Evolutionary conservation across 2,888 invertebrate genomes (phyloP).

Genomic region (Cheilosia pagana): DNA sequence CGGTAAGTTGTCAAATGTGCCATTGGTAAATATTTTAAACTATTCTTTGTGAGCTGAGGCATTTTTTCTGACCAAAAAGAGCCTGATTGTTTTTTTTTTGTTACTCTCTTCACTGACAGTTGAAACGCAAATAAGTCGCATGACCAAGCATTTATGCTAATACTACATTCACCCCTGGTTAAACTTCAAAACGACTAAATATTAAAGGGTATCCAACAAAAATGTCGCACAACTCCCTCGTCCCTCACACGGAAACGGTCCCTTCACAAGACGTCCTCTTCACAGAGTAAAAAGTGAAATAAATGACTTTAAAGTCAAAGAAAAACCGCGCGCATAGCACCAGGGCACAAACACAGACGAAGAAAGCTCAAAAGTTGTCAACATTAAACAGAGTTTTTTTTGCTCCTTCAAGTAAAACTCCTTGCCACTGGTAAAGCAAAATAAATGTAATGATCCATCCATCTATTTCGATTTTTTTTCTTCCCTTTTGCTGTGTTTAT

Average conservation of each 20-base stretch:
- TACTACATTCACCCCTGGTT: conserved; percentile 22
- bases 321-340: conserved; percentile 3
- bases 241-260: conserved; percentile 5
- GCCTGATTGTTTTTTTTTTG: no score
- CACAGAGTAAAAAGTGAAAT: conserved; percentile 60
- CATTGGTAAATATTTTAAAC: no score
- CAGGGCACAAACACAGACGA: conserved; percentile 29
- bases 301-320: conserved; percentile 56
- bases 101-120: no score
- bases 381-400: conserved; percentile 54
- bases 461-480: conserved; percentile 47
- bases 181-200: conserved; percentile 14
- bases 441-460: conserved; percentile 69
- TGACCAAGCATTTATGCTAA: not conserved
- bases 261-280: no score
- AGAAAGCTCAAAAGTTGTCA: conserved; percentile 71
- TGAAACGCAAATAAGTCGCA: not conserved
- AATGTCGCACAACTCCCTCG: conserved; percentile 8
- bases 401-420: conserved; percentile 14
- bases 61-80: no score
- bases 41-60: no score
- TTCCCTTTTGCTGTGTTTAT: conserved; percentile 19
- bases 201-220: conserved; percentile 10
- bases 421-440: conserved; percentile 27
- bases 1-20: no score